A percentile compares a stretch with the other conserved stretches of the same genome.
phyloP scores from a whole-genome alignment of 2,797 vertebrate species.

The Enteromius paludinosus region DNA sequence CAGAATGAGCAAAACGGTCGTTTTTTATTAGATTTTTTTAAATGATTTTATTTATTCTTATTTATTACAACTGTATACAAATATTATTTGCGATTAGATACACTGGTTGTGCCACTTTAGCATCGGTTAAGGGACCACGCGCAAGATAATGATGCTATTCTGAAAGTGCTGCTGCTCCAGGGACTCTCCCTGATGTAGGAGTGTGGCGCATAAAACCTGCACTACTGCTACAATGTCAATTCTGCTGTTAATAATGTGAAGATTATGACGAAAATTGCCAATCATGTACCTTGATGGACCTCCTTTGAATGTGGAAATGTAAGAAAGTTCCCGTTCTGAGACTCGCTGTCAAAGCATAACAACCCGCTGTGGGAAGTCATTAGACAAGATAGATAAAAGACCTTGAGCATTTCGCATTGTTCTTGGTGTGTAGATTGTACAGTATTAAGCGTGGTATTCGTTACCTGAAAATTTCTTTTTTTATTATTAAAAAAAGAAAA shows the following conservation, averaged over 20 bases:
- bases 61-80: slow-evolving; percentile 21
- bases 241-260: slow-evolving; percentile 99
- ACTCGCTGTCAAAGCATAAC: slow-evolving; percentile 99
- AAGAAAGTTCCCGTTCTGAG: slow-evolving; percentile 96
- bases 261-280: slow-evolving; percentile 99
- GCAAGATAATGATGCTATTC: slow-evolving; percentile 73
- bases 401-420: slow-evolving; percentile 95
- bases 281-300: slow-evolving; percentile 99
- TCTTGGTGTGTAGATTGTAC: slow-evolving; percentile 90
- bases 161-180: slow-evolving; percentile 80
- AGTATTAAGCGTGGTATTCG: slow-evolving; percentile 90
- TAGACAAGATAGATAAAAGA: slow-evolving; percentile 98
- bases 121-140: slow-evolving; percentile 59
- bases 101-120: slow-evolving; percentile 66
- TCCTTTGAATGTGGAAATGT: slow-evolving; percentile 96
- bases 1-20: background rate
- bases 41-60: background rate
- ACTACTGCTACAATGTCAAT: slow-evolving; percentile 94
- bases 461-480: slow-evolving; percentile 85
- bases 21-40: slow-evolving; percentile 39
- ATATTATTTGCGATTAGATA: slow-evolving; percentile 16
- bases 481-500: slow-evolving; percentile 67
- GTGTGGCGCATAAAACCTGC: slow-evolving; percentile 88
- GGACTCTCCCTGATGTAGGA: slow-evolving; percentile 89
- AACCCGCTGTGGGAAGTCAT: slow-evolving; percentile 99